Evolutionary conservation across 2,797 vertebrate species (phyloP).

Genomic region (Peromyscus nudipes): DNA sequence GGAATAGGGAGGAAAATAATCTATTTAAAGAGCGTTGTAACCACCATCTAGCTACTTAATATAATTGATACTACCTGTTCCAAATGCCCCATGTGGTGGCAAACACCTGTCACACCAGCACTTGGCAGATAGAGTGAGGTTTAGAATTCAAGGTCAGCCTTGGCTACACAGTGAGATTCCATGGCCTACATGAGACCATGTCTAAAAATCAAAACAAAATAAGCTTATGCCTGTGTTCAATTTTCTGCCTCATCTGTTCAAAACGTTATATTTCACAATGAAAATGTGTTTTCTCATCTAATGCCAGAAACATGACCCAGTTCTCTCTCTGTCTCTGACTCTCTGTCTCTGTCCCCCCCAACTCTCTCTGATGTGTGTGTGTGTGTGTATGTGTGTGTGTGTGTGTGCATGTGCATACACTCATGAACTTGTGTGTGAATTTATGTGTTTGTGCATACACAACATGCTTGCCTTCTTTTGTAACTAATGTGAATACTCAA

Average conservation of each 20-base stretch:
- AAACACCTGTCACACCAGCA: not conserved
- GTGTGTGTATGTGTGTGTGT: not conserved
- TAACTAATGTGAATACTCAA: not conserved
- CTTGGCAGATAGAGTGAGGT: not conserved
- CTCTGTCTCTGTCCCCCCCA: too few relatives aligned
- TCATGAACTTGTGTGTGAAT: not conserved
- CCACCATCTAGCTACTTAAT: not conserved
- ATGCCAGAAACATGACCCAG: not conserved
- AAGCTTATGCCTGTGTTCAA: not conserved
- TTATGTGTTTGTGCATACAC: not conserved
- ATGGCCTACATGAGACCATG: not conserved
- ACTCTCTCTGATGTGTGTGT: not conserved
- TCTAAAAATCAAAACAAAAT: not conserved
- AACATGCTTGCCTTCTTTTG: slow-evolving; percentile 60
- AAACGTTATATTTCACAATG: slow-evolving; percentile 38
- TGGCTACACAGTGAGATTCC: not conserved
- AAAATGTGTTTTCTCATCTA: slow-evolving; percentile 43
- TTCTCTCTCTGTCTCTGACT: not conserved
- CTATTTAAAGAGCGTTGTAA: not conserved
- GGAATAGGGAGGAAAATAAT: not conserved
- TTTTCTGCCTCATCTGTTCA: slow-evolving; percentile 45
- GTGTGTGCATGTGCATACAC: not conserved
- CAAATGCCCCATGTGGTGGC: not conserved
- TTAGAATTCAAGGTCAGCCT: not conserved
- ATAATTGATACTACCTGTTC: not conserved